Base-by-base conservation (phyloP, 2,888 invertebrate species). In the Syritta pipiens region DNA sequence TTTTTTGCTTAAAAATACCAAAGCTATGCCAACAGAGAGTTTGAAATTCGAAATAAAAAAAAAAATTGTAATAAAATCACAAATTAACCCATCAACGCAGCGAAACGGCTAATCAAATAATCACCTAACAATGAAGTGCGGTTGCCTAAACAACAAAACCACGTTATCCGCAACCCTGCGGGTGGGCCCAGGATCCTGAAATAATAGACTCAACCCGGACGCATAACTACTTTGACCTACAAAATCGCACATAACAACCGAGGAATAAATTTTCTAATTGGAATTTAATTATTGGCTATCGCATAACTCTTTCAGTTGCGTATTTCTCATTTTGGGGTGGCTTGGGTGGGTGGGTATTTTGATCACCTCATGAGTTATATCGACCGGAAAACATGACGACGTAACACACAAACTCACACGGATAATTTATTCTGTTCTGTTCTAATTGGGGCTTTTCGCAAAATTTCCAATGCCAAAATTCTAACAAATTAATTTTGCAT, bases 191-290 rank as follows among this genome's bases (percentile, higher is more conserved):
- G 9, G 3, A 20, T n/a, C 6, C 14, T 22, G 17, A 53, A 32
- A 22, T 44, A 55, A 35, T 35, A 35, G 26, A 48, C n/a, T n/a
- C n/a, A n/a, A n/a, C n/a, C 46, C 35, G 4, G 7, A 3, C 19
- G 19, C 9, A 35, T 49, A 19, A 20, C 20, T 28, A 14, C 40
- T 40, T 26, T 55, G 40, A 55, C 40, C 19, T 6, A 3, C 20
- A 24, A 24, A 20, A 9, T 6, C 22, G 6, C 44, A 10, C 10
- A 5, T 7, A 53, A 37, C 30, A 35, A 32, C n/a, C n/a, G 20
- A 53, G 30, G n/a, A 44, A 42, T 3, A 9, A 37, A 57, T 51
- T 57, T 40, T 12, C 26, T 30, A 68, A 75, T 75, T 68, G 48
- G 14, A 60, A 53, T 63, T 20, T 20, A 10, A 40, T 48, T 28